phyloP scores from a whole-genome alignment of 1,140 invertebrate genomes.

The Watersipora subatra region DNA sequence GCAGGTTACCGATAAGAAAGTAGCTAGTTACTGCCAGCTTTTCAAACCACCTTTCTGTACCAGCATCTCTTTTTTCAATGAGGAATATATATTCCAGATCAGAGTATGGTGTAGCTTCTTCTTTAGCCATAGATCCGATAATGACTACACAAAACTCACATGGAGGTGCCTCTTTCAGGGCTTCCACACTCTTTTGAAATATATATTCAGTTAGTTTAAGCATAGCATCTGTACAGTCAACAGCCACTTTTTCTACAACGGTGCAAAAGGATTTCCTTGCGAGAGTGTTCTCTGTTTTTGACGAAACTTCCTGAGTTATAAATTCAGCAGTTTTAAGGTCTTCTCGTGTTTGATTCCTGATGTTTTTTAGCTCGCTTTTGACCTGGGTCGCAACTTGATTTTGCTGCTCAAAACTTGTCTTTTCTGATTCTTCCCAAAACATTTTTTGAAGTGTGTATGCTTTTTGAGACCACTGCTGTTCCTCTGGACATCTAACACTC shows the following conservation, averaged over 20 bases:
- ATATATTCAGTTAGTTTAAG: not conserved
- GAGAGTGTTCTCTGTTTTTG: not conserved
- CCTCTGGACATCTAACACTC: not conserved
- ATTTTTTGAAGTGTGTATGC: not conserved
- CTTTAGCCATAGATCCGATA: not conserved
- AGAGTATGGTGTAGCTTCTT: not conserved
- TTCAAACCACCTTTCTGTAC: not conserved
- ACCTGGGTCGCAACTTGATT: not conserved
- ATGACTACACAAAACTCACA: not conserved
- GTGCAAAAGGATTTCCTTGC: not conserved
- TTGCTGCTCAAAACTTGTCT: not conserved
- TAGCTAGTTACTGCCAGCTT: not conserved
- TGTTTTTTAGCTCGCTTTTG: not conserved
- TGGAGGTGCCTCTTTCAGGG: not conserved
- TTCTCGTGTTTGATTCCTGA: not conserved
- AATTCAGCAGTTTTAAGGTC: not conserved
- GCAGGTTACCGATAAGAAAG: not conserved
- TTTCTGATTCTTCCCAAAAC: not conserved
- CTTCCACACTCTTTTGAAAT: not conserved
- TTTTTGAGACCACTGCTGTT: not conserved
- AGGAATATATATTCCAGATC: not conserved
- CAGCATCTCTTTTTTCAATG: not conserved
- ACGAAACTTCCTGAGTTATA: not conserved
- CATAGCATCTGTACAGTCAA: not conserved
- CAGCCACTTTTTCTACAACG: not conserved